These are phyloP conservation scores for Drosophila mercatorum DNA, from an alignment of 2,888 invertebrate species.

Conservation along the genomic window DNA sequence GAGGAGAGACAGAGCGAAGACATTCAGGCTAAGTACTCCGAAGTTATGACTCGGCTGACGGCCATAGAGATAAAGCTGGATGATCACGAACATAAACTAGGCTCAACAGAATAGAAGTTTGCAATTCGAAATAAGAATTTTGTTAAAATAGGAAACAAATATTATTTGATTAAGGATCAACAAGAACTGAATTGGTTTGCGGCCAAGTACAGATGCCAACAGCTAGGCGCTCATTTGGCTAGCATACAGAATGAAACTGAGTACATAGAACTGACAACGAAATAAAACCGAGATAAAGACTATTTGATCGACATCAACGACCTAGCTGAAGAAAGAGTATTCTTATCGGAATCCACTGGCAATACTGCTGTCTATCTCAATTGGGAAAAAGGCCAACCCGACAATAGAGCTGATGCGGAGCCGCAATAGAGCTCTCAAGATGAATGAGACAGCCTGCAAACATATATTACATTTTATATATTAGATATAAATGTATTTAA, in stretches of 20 bases:
- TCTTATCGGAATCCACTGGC: neutral
- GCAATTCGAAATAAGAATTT: neutral
- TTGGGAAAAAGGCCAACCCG: neutral
- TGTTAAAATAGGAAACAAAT: neutral
- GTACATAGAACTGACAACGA: neutral
- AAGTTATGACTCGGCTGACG: neutral
- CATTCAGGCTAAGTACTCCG: neutral
- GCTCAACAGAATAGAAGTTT: neutral
- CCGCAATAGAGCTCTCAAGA: neutral
- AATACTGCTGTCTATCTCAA: neutral
- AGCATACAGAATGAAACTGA: neutral
- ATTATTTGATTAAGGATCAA: neutral
- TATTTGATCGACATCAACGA: slow-evolving; percentile 1
- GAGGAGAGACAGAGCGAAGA: neutral
- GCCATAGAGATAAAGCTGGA: neutral
- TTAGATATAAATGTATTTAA: neutral
- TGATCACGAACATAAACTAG: too few relatives aligned
- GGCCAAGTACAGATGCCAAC: neutral
- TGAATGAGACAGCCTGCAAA: neutral
- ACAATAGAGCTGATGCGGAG: neutral
- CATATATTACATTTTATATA: neutral
- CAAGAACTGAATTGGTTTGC: neutral
- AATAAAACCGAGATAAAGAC: neutral
- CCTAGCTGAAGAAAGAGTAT: neutral
- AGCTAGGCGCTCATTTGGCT: neutral